Evolutionary conservation across 2,888 invertebrate species (phyloP).

Genomic region (Diadegma fenestrale): DNA sequence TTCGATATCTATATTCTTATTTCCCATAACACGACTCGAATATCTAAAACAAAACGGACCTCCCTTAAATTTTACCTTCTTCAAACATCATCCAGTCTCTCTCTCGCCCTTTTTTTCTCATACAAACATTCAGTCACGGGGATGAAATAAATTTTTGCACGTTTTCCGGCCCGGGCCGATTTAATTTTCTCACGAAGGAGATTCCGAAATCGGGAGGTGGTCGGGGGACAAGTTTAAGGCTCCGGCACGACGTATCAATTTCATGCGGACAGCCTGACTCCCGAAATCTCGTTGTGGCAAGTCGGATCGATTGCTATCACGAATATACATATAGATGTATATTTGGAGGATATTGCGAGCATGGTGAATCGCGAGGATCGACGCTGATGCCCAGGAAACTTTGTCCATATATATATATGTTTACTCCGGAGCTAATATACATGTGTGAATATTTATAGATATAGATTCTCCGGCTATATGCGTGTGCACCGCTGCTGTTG

Average conservation of each 20-base stretch:
- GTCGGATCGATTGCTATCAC: conserved; percentile 48
- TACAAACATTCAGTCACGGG: background rate
- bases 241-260: conserved; percentile 81
- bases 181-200: background rate
- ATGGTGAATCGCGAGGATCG: conserved; percentile 37
- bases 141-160: background rate
- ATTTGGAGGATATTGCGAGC: background rate
- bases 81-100: background rate
- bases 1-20: conserved; percentile 11
- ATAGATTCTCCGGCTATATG: conserved; percentile 42
- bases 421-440: conserved; percentile 21
- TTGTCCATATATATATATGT: conserved; percentile 35
- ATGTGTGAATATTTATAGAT: conserved; percentile 8
- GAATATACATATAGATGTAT: conserved; percentile 48
- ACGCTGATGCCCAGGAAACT: conserved; percentile 42
- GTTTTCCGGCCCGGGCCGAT: background rate
- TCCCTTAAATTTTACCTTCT: background rate
- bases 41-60: background rate
- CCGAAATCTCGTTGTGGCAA: conserved; percentile 76
- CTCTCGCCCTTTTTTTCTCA: too few relatives aligned
- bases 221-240: background rate
- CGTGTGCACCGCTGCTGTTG: conserved; percentile 72
- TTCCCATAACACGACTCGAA: background rate
- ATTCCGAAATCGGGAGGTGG: too few relatives aligned
- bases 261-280: conserved; percentile 77